These are phyloP conservation scores for Tetrapedia diversipes DNA, from an alignment of 2,888 invertebrate species.

Conservation along the genomic window DNA sequence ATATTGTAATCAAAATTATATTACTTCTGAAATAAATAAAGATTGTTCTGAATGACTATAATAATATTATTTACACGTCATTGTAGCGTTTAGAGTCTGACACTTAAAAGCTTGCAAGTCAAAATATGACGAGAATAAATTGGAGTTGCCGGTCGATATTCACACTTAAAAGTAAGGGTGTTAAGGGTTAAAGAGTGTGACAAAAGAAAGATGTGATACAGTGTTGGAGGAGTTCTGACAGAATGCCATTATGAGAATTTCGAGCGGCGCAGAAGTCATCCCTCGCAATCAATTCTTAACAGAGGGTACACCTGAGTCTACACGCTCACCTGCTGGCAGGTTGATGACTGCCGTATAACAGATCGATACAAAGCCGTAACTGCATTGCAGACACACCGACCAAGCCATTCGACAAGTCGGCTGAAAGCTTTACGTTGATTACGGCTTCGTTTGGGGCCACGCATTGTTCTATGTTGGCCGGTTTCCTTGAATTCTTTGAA, in stretches of 20 bases:
- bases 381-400: slow-evolving; percentile 77
- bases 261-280: slow-evolving; percentile 1
- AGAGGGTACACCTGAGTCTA: slow-evolving; percentile 52
- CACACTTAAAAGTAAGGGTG: no score
- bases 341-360: slow-evolving; percentile 76
- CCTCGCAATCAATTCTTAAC: slow-evolving; percentile 61
- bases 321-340: slow-evolving; percentile 72
- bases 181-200: no score
- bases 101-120: no score
- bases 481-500: neutral
- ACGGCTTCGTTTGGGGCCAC: neutral
- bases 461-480: neutral
- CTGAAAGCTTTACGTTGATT: slow-evolving; percentile 42
- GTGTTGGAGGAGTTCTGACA: neutral
- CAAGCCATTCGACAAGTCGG: slow-evolving; percentile 64
- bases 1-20: no score
- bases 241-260: slow-evolving; percentile 4
- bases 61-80: no score
- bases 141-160: no score
- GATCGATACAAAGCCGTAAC: slow-evolving; percentile 77
- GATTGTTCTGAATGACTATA: no score
- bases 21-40: no score
- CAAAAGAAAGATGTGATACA: no score
- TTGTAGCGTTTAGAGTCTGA: no score
- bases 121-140: no score